Conservation (phyloP, 2,797 vertebrate species). For the Phalloptychus januarius region DNA sequence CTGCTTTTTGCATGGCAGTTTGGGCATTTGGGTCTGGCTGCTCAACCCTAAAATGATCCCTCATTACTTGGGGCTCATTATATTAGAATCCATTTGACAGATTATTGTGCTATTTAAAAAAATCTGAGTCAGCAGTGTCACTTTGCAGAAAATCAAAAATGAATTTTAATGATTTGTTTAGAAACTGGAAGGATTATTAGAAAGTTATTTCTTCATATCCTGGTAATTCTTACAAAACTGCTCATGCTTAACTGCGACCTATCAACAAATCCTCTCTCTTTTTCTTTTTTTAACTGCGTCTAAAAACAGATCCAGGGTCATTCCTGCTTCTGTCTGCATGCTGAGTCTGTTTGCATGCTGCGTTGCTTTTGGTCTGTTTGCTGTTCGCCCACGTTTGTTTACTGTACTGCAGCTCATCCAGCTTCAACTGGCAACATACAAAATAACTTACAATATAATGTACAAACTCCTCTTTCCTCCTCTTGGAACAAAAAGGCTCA, state of each 20-base stretch:
- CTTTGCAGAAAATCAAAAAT: not conserved
- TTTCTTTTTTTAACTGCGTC: slow-evolving; percentile 16
- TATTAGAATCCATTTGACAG: not conserved
- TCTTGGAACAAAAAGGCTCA: not conserved
- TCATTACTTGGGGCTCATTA: slow-evolving; percentile 8
- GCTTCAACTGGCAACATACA: slow-evolving; percentile 23
- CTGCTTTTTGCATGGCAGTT: not conserved
- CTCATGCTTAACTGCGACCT: slow-evolving; percentile 2
- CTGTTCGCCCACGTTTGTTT: slow-evolving; percentile 41
- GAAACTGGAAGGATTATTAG: not conserved
- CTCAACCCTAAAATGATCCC: not conserved
- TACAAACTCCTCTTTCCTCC: not conserved
- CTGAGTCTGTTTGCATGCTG: slow-evolving; percentile 64
- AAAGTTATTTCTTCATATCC: not conserved
- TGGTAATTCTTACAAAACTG: not conserved
- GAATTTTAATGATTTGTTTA: not conserved
- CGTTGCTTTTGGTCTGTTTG: slow-evolving; percentile 18
- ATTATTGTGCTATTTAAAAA: slow-evolving; percentile 17
- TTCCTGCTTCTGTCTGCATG: slow-evolving; percentile 55
- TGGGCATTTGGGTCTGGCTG: not conserved
- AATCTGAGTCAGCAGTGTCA: not conserved
- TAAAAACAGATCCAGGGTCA: slow-evolving; percentile 45
- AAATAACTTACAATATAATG: slow-evolving; percentile 22
- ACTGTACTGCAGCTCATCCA: slow-evolving; percentile 44
- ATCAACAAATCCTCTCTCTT: not conserved